Base-by-base conservation (phyloP, 92 coral and sea anemone genomes). In the Isaurus tuberculatus region DNA sequence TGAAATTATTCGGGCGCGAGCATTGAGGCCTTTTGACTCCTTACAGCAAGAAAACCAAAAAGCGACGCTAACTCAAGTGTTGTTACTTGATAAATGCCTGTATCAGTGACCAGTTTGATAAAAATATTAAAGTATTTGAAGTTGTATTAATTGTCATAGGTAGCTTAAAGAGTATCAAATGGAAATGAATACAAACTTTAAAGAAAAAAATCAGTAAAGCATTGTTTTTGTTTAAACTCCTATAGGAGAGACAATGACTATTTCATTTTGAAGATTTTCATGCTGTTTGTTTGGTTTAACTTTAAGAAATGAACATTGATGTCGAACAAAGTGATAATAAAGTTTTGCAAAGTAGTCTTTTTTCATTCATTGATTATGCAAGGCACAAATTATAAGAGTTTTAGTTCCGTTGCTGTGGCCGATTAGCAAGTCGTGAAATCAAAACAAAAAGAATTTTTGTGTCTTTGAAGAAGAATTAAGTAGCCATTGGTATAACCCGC, bases 341-440 rank as follows among this genome's bases (percentile, higher is more conserved):
- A 31, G 23, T n/a, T 43, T 72, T 72, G 44, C 36, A 44, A 44
- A 22, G 9, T 6, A 72, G 0, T 72, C 37, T 72, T 72, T 29
- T 3, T 55, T 14, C 4, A 46, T n/a, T n/a, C n/a, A 27, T 55
- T 44, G 58, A 72, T 72, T 72, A 72, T 42, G 78, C 30, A 72
- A 43, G 32, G 44, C 78, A 72, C 33, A 72, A 72, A 43, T 37
- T 16, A n/a, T 26, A 40, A 9, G 36, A 72, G 30, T 26, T 4
- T 26, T 4, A 72, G 78, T 72, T 72, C 78, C 77, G 77, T 49
- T 46, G 40, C 32, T 30, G 71, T 1, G 6, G 55, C 57, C 63
- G 22, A 43, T 72, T 27, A 44, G 61, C 58, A 72, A 14, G 10
- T 0, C 26, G 33, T 14, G 17, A 15, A 72, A 72, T 25, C 36